Base-by-base conservation (phyloP, 2,797 vertebrate species). In the Sylvilagus floridanus region DNA sequence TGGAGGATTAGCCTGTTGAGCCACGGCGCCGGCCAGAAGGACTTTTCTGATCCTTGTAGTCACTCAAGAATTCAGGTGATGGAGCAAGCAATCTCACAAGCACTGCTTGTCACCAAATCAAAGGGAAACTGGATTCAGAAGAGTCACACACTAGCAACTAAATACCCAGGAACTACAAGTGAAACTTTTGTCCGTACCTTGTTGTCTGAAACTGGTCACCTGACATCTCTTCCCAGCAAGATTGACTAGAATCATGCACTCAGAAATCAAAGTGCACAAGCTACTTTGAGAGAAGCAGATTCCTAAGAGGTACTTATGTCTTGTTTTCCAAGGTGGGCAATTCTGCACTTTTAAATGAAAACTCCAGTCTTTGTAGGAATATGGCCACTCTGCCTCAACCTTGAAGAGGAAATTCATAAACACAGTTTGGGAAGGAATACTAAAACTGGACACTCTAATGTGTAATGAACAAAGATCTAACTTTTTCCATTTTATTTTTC, bases 401-500 rank as follows among this genome's bases (percentile, higher is more conserved):
- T 17, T 75, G 47, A 84, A 82, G n/a, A 93, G 1, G n/a, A 91
- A 87, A 35, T 3, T 0, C 6, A 7, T 16, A 11, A 47, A n/a
- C 11, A 91, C 71, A 85, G 28, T 4, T 19, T 13, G 7, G 10
- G 21, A 85, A 88, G 3, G 10, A 42, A 84, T 30, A 85, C 52
- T 42, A 54, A n/a, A 21, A 14, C 52, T 9, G 21, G 19, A 71
- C 24, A 88, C 50, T n/a, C 92, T 17, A 8, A 72, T 30, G 0
- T 65, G 17, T 71, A 65, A 90, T 22, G 7, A 84, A 4, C 37
- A 69, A 73, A 24, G 28, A 30, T 6, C 30, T 52, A 54, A 19
- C 10, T 9, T 75, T 60, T 60, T 77, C 14, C 86, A 60, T 87
- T 92, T 73, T 37, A 47, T 66, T 88, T 79, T 69, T 77, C 7